Conservation (phyloP, 2,797 vertebrate genomes). For the Thalassophryne amazonica region DNA sequence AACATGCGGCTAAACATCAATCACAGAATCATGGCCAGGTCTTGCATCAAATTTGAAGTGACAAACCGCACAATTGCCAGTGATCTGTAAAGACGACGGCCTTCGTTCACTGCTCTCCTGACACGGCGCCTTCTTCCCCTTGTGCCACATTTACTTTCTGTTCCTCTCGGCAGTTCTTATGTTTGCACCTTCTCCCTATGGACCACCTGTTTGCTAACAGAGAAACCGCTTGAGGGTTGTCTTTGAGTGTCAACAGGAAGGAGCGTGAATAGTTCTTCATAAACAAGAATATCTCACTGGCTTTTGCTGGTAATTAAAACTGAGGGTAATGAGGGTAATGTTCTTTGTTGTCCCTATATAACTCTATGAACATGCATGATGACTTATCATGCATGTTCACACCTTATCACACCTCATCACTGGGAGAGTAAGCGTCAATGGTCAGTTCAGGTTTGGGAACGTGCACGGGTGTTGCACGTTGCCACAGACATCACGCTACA, state of each 20-base stretch:
- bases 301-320: background rate
- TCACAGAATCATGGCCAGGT: slow-evolving; percentile 18
- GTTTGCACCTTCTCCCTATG: slow-evolving; percentile 32
- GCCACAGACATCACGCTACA: too few species aligned
- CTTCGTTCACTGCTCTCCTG: slow-evolving; percentile 27
- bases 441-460: too few species aligned
- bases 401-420: too few species aligned
- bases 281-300: slow-evolving; percentile 1
- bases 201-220: slow-evolving; percentile 44
- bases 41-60: slow-evolving; percentile 55
- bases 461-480: too few species aligned
- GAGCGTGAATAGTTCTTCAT: too few species aligned
- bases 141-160: slow-evolving; percentile 34
- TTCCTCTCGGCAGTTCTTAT: slow-evolving; percentile 35
- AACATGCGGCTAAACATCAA: too few species aligned
- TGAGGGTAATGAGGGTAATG: background rate
- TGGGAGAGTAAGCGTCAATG: too few species aligned
- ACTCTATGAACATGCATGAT: too few species aligned
- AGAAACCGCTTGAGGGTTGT: slow-evolving; percentile 6
- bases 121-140: slow-evolving; percentile 8
- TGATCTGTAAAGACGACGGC: slow-evolving; percentile 49
- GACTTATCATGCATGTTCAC: too few species aligned
- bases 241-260: too few species aligned
- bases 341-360: background rate
- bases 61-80: slow-evolving; percentile 52